phyloP scores from a whole-genome alignment of 2,113 vertebrate genomes.

The Candoia aspera region DNA sequence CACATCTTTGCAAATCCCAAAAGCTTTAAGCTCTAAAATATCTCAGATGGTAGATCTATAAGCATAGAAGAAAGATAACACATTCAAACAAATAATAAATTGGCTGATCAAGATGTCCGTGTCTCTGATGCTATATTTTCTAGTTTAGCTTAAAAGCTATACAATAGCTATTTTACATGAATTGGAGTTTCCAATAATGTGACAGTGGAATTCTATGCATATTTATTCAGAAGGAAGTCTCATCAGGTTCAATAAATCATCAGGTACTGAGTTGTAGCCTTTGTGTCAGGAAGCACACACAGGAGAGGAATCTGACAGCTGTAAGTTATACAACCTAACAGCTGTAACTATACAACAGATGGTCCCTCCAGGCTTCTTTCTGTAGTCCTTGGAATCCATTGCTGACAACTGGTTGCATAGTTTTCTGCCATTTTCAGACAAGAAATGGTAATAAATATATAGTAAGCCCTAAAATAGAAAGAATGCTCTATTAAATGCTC shows the following conservation, averaged over 20 bases:
- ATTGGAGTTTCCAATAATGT: neutral
- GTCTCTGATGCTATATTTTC: neutral
- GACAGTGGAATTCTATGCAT: too few species aligned
- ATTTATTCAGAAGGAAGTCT: neutral
- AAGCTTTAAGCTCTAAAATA: neutral
- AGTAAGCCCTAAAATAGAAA: neutral
- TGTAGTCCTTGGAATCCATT: neutral
- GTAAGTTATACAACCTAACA: neutral
- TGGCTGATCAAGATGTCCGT: neutral
- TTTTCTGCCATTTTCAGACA: neutral
- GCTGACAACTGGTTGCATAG: neutral
- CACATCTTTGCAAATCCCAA: neutral
- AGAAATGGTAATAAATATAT: neutral
- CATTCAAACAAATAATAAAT: neutral
- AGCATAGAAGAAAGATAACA: too few species aligned
- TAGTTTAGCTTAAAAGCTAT: neutral
- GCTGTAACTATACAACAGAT: neutral
- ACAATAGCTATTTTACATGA: neutral
- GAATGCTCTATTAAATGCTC: neutral
- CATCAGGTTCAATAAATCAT: too few species aligned
- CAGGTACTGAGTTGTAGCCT: neutral
- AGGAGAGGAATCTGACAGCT: neutral
- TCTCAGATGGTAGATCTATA: neutral
- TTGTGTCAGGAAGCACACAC: neutral
- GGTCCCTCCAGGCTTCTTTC: neutral